Evolutionary conservation across 2,888 invertebrate species (phyloP).

Genomic region (Syrista parreyssii): DNA sequence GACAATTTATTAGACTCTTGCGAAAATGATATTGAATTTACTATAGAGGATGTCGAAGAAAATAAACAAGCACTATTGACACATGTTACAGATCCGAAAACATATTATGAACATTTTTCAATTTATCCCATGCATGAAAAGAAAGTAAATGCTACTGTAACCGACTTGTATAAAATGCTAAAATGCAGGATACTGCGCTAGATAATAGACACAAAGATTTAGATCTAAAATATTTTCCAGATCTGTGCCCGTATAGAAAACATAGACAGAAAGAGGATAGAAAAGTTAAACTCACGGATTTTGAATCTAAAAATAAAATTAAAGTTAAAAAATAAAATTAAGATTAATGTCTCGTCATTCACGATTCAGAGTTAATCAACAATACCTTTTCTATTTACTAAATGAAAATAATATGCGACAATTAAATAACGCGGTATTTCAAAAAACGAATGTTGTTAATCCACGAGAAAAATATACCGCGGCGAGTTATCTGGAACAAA

Average conservation of each 20-base stretch:
- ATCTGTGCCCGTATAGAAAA: constrained; percentile 20
- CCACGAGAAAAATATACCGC: no score
- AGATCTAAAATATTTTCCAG: constrained; percentile 29
- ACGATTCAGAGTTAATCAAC: neutral
- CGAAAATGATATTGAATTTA: no score
- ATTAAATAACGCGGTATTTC: neutral
- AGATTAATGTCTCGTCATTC: neutral
- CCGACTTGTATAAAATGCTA: constrained; percentile 27
- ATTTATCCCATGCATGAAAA: constrained; percentile 5
- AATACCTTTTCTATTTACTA: neutral
- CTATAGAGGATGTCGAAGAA: no score
- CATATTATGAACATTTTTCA: neutral
- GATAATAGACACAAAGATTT: constrained; percentile 23
- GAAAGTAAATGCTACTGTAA: constrained; percentile 8
- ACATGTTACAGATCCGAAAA: neutral
- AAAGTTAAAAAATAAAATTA: no score
- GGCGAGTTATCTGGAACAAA: neutral
- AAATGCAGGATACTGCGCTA: constrained; percentile 25
- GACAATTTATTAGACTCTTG: no score
- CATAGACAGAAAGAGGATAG: neutral
- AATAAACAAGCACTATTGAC: neutral
- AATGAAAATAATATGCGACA: neutral
- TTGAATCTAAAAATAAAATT: no score
- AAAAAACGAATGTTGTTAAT: neutral
- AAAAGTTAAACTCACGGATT: neutral